Conservation (phyloP, 2,113 vertebrate species). For the Nibea albiflora region DNA sequence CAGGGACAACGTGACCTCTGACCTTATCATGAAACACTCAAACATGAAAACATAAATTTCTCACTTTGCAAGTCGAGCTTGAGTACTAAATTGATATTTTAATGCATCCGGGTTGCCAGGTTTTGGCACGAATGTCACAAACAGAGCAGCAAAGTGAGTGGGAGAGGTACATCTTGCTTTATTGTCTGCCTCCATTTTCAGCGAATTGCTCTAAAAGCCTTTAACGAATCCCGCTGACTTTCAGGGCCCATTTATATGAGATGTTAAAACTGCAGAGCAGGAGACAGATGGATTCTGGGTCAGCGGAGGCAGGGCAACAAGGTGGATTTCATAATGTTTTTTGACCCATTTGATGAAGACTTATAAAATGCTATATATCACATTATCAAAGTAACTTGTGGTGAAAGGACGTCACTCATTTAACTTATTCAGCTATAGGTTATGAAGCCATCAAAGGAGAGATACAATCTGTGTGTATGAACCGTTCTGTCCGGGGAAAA, state of each 20-base stretch:
- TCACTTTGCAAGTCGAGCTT: background rate
- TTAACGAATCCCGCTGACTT: slow-evolving; percentile 41
- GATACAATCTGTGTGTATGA: too few species aligned
- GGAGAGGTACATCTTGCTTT: slow-evolving; percentile 2
- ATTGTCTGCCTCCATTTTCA: slow-evolving; percentile 49
- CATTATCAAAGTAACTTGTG: background rate
- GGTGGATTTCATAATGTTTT: background rate
- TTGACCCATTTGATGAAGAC: background rate
- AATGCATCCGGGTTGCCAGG: slow-evolving; percentile 20
- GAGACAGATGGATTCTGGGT: slow-evolving; percentile 42
- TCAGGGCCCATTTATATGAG: slow-evolving; percentile 36
- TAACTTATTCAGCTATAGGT: background rate
- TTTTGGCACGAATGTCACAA: slow-evolving; percentile 25
- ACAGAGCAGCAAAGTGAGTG: slow-evolving; percentile 22
- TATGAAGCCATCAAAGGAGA: too few species aligned
- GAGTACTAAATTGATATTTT: slow-evolving; percentile 33
- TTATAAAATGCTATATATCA: background rate
- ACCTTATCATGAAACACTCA: background rate
- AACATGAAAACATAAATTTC: background rate
- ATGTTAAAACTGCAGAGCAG: slow-evolving; percentile 22
- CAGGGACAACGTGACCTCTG: background rate
- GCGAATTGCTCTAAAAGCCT: slow-evolving; percentile 52
- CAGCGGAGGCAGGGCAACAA: slow-evolving; percentile 6
- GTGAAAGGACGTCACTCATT: background rate
- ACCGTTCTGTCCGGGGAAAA: too few species aligned